Percentiles rank a stretch among this genome's conserved stretches.
These are phyloP conservation scores for Unio delphinus DNA, from an alignment of 2,888 invertebrate species.

Conservation along the genomic window DNA sequence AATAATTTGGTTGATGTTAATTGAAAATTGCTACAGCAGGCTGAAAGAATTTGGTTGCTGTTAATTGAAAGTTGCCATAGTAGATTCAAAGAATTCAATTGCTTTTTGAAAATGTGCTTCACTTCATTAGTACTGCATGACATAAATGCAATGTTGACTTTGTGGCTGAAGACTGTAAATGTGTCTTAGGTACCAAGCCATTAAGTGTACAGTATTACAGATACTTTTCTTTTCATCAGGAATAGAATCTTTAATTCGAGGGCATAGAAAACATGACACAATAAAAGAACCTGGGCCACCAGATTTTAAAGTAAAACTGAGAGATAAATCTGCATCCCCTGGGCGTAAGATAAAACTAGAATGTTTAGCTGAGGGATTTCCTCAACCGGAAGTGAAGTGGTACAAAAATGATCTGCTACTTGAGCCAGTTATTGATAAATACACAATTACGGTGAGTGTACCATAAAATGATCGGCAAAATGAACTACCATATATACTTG, in stretches of 20 bases:
- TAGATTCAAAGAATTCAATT: no score
- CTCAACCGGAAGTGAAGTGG: constrained; percentile 28
- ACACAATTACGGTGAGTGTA: constrained; percentile 23
- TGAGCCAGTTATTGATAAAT: constrained; percentile 20
- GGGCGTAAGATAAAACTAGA: constrained; percentile 28
- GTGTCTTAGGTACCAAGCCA: no score
- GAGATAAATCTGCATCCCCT: constrained; percentile 16
- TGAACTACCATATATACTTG: no score
- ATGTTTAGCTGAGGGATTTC: constrained; percentile 25
- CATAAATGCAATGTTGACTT: no score
- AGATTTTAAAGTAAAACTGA: constrained; percentile 23
- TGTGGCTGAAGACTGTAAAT: no score
- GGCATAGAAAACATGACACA: neutral
- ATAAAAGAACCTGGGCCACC: neutral
- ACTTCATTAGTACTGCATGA: no score
- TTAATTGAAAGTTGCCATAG: no score
- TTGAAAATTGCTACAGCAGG: no score
- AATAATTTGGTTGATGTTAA: no score
- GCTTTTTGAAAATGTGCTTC: no score
- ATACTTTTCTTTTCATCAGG: constrained; percentile 1
- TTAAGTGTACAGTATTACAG: neutral
- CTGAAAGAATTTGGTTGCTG: no score
- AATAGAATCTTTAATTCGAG: neutral
- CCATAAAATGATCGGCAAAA: no score
- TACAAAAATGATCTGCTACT: constrained; percentile 32